Evolutionary conservation across 2,888 invertebrate genomes (phyloP), one percentile per base, ranked within the genome.

Genomic region (Quadroppia sp.): DNA sequence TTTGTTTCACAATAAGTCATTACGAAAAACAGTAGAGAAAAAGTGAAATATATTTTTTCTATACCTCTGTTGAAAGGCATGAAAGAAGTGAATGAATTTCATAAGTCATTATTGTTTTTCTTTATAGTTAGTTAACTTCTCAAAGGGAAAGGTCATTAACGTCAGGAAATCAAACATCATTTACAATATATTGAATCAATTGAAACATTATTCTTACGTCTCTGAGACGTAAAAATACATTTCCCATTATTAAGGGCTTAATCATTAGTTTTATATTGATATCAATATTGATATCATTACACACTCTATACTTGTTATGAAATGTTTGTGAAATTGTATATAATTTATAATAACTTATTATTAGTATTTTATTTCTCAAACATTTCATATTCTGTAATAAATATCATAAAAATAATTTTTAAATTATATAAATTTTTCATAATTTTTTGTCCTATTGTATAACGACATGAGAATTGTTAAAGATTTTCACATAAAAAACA

Each of bases 101-200:
- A 61, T 61, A 61, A 61, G 61, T 61, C 61, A 61, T 61, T 61
- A 61, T 32, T 28, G 32, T 23, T 53, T 25, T 17, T 53, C 6
- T 53, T 53, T 11, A 25, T 53, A 53, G 23, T 25, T 25, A 53
- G 20, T 20, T 23, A 61, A 61, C 32, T 61, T n/a, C n/a, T n/a
- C n/a, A n/a, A n/a, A 59, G 11, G 23, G 13, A 36, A 61, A 32
- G 61, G 61, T 61, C 36, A 61, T 61, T 61, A 61, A 61, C 32
- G 32, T 61, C 61, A 32, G 61, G 61, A 61, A 61, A 61, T 61
- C 61, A 61, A 61, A 61, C 32, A 28, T 61, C 61, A 61, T 61
- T 61, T 28, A 32, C 59, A 23, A 28, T 59, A 59, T 59, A 56
- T 25, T 32, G n/a, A 50, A 50, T 50, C n/a, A 6, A 50, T 7